These are phyloP conservation scores for Maniola hyperantus DNA, from an alignment of 2,888 invertebrate genomes.

Conservation along the genomic window DNA sequence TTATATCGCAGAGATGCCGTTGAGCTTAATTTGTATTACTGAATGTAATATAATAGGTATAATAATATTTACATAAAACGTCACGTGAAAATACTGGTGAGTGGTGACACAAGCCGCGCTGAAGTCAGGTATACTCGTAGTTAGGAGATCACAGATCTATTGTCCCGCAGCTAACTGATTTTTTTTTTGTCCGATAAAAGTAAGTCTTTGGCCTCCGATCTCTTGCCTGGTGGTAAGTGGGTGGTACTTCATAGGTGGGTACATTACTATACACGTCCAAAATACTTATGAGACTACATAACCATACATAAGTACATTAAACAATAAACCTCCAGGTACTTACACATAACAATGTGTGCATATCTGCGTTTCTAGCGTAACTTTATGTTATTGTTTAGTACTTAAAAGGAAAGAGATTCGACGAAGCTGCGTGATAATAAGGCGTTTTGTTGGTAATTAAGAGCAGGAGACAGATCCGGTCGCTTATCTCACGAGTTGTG, in stretches of 20 bases:
- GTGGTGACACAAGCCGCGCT: no score
- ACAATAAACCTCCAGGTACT: slow-evolving; percentile 26
- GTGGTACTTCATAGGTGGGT: no score
- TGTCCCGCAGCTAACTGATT: no score
- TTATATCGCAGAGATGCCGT: not conserved
- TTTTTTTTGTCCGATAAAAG: not conserved
- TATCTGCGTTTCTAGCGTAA: slow-evolving; percentile 51
- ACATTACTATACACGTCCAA: no score
- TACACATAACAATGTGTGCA: slow-evolving; percentile 60
- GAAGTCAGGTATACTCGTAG: no score
- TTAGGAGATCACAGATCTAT: no score
- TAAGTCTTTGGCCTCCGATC: no score
- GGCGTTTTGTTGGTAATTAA: slow-evolving; percentile 79
- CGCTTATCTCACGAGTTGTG: slow-evolving; percentile 64
- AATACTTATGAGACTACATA: no score
- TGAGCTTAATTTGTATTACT: not conserved
- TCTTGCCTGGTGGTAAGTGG: no score
- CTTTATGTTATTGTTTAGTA: slow-evolving; percentile 69
- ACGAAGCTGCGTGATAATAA: slow-evolving; percentile 66
- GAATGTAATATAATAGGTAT: not conserved
- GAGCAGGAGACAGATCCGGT: slow-evolving; percentile 48
- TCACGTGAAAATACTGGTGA: no score
- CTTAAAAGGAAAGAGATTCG: slow-evolving; percentile 71
- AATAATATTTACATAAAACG: no score
- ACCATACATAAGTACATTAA: no score